Evolutionary conservation across 2,113 vertebrate species (phyloP).

Genomic region (Hydrolagus affinis): DNA sequence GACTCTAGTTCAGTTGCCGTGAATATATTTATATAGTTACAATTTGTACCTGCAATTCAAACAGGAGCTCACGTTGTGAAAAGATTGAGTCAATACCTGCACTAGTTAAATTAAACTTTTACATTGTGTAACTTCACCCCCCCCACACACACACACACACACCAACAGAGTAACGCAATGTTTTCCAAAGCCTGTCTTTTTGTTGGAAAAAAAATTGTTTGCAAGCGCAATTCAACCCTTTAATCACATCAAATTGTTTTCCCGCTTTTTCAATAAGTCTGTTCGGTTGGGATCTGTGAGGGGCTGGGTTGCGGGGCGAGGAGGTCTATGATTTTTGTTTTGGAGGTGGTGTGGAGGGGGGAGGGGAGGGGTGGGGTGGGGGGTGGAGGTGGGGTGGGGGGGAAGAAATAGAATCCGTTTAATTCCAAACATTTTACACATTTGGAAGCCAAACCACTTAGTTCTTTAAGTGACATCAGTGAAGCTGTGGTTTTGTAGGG

Average conservation of each 20-base stretch:
- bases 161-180: too few species aligned
- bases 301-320: too few species aligned
- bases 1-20: background rate
- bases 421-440: conserved; percentile 23
- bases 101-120: background rate
- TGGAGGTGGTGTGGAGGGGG: too few species aligned
- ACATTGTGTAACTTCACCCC: background rate
- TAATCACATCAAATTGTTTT: background rate
- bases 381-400: too few species aligned
- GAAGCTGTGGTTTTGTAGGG: conserved; percentile 29
- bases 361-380: too few species aligned
- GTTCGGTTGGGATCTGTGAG: too few species aligned
- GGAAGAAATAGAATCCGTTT: too few species aligned
- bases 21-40: conserved; percentile 5
- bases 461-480: conserved; percentile 31
- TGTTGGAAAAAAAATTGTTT: too few species aligned
- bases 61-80: background rate
- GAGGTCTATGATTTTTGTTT: too few species aligned
- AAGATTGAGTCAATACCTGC: background rate
- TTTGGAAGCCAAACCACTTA: conserved; percentile 27
- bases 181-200: too few species aligned
- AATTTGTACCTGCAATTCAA: background rate
- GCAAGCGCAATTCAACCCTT: background rate
- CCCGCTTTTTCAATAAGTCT: too few species aligned
- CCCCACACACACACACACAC: too few species aligned